A percentile compares a stretch with the other conserved stretches of the same genome.
These are phyloP conservation scores for Anas capensis DNA, from an alignment of 2,797 vertebrate species.

Conservation along the genomic window DNA sequence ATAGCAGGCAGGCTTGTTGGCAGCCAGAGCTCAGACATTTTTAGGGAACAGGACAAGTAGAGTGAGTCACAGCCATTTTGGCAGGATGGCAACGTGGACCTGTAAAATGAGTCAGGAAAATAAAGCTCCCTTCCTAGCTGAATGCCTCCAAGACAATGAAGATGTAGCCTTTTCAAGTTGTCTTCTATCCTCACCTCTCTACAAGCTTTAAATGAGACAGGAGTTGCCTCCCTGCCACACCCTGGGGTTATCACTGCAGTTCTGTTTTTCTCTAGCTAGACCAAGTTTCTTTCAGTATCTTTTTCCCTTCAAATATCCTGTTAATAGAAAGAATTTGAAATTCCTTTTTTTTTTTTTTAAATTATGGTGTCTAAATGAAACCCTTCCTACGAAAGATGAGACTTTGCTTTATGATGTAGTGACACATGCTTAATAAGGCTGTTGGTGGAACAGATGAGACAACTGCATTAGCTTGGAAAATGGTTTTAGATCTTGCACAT, in stretches of 20 bases:
- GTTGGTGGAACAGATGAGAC: not conserved
- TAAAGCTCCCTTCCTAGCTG: rapidly evolving
- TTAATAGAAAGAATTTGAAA: not conserved
- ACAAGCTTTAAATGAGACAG: not conserved
- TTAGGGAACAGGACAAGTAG: not conserved
- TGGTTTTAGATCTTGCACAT: not conserved
- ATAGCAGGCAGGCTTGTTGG: not conserved
- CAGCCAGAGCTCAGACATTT: not conserved
- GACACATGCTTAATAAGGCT: not conserved
- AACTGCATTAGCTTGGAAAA: not conserved
- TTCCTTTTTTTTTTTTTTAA: not conserved
- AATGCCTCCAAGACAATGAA: not conserved
- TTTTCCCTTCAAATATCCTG: not conserved
- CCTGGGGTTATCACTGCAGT: not conserved
- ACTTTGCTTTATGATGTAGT: not conserved
- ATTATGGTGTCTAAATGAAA: not conserved
- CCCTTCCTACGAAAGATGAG: not conserved
- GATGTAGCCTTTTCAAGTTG: not conserved
- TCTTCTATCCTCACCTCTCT: not conserved
- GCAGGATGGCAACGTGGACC: rapidly evolving
- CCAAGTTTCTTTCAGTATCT: not conserved
- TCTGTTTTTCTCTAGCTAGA: not conserved
- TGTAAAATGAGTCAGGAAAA: not conserved
- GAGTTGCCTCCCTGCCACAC: not conserved
- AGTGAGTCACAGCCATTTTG: not conserved